Evolutionary conservation across 2,797 vertebrate species (phyloP).

Genomic region (Falco novaeseelandiae): DNA sequence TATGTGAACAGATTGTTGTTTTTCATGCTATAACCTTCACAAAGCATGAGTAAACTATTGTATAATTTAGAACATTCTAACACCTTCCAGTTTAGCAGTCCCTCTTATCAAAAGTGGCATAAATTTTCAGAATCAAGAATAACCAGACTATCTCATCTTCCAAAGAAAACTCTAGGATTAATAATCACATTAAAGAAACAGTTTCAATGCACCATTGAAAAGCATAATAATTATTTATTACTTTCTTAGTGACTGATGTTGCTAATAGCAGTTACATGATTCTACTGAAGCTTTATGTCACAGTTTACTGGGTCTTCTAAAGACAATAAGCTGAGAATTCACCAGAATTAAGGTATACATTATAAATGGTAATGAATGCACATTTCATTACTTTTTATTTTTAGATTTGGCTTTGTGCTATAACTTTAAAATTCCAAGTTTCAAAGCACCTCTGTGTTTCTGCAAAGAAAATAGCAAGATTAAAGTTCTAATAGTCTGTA

Average conservation of each 20-base stretch:
- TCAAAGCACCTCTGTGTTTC: not conserved
- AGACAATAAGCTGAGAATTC: not conserved
- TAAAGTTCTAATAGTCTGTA: not conserved
- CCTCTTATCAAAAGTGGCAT: not conserved
- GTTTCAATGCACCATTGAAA: not conserved
- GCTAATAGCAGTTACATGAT: not conserved
- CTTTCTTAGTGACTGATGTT: not conserved
- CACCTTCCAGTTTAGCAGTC: not conserved
- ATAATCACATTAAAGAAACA: not conserved
- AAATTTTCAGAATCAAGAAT: not conserved
- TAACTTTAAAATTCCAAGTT: not conserved
- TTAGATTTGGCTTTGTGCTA: not conserved
- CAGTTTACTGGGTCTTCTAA: not conserved
- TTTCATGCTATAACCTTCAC: not conserved
- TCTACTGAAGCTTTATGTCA: not conserved
- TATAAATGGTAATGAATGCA: not conserved
- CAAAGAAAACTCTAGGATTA: not conserved
- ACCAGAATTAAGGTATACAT: not conserved
- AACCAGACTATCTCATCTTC: constrained; percentile 10
- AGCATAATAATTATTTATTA: not conserved
- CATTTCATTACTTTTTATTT: not conserved
- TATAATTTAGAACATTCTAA: not conserved
- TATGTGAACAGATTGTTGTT: not conserved
- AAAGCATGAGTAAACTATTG: not conserved
- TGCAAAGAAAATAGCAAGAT: not conserved